Evolutionary conservation across 2,113 vertebrate genomes (phyloP).

Genomic region (Saccopteryx bilineata): DNA sequence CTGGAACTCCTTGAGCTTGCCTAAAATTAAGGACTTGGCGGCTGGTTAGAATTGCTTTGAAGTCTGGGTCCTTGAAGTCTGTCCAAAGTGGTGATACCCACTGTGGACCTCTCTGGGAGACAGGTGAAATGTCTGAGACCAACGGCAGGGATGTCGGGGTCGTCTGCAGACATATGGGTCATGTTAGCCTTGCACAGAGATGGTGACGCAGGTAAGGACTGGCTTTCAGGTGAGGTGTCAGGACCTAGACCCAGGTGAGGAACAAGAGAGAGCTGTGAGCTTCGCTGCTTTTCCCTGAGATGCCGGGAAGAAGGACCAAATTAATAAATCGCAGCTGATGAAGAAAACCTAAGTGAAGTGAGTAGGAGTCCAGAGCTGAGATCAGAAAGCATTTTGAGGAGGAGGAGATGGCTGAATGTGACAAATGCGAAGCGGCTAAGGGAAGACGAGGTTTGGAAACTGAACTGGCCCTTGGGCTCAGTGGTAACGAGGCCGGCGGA

Average conservation of each 20-base stretch:
- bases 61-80: neutral
- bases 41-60: neutral
- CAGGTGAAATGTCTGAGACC: neutral
- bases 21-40: neutral
- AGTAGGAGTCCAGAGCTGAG: slow-evolving; percentile 7
- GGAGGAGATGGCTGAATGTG: slow-evolving; percentile 61
- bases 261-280: neutral
- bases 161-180: neutral
- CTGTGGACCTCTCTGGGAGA: neutral
- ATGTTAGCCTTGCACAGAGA: no score
- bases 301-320: neutral
- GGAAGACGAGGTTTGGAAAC: slow-evolving; percentile 65
- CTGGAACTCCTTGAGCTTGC: neutral
- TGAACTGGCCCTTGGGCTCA: slow-evolving; percentile 80
- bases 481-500: slow-evolving; percentile 77
- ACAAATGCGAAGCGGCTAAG: slow-evolving; percentile 59
- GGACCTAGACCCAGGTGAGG: neutral
- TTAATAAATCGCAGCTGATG: neutral
- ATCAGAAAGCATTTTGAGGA: slow-evolving; percentile 63
- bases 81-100: neutral
- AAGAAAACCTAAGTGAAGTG: neutral
- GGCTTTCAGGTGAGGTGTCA: neutral
- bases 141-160: neutral
- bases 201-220: neutral
- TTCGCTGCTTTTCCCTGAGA: neutral